These are phyloP conservation scores for Teleiodes luculella DNA, from an alignment of 2,888 invertebrate genomes.

Conservation along the genomic window DNA sequence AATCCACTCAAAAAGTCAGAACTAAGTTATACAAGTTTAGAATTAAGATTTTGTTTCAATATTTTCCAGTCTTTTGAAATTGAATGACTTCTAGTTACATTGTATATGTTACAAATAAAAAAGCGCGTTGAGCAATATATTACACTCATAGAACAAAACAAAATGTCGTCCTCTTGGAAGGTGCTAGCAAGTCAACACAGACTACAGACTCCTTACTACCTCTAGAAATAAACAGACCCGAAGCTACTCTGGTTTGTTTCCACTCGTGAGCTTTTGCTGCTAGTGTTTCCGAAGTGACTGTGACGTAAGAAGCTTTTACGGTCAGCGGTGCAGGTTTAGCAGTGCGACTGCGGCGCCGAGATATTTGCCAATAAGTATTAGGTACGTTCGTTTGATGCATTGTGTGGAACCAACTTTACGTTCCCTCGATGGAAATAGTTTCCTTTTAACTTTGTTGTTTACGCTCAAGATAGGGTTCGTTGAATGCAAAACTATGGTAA, in stretches of 20 bases:
- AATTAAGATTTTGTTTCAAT: too few relatives aligned
- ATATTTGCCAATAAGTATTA: constrained; percentile 6
- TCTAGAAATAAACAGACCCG: not conserved
- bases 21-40: too few relatives aligned
- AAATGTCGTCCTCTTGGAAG: not conserved
- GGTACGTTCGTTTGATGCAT: not conserved
- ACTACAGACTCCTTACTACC: not conserved
- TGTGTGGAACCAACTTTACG: not conserved
- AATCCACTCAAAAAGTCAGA: too few relatives aligned
- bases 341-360: not conserved
- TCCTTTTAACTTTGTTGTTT: not conserved
- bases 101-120: too few relatives aligned
- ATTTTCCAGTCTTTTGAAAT: too few relatives aligned
- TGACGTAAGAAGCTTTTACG: constrained; percentile 12
- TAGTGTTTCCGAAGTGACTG: not conserved
- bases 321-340: not conserved
- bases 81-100: too few relatives aligned
- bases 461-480: too few relatives aligned
- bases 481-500: too few relatives aligned
- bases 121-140: too few relatives aligned
- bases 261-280: constrained; percentile 25
- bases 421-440: not conserved
- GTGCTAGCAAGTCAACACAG: not conserved
- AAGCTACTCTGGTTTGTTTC: constrained; percentile 42
- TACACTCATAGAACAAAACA: not conserved